phyloP scores from a whole-genome alignment of 2,113 vertebrate species.

The Kryptolebias marmoratus region DNA sequence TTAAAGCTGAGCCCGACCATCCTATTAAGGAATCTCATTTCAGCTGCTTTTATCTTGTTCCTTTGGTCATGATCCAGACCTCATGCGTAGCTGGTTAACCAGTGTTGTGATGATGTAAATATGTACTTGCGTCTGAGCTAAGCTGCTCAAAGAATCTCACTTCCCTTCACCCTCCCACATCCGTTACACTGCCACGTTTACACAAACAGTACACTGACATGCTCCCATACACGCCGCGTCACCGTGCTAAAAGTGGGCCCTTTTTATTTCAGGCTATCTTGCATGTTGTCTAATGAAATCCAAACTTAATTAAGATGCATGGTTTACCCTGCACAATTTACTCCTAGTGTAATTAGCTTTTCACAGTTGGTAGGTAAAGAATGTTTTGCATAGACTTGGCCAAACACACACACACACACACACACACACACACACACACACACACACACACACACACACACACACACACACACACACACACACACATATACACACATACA shows the following conservation, averaged over 20 bases:
- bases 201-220: slow-evolving; percentile 18
- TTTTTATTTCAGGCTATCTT: slow-evolving; percentile 56
- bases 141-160: slow-evolving; percentile 1
- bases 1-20: too few species aligned
- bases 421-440: slow-evolving; percentile 7
- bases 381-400: slow-evolving; percentile 51
- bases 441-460: too few species aligned
- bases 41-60: too few species aligned
- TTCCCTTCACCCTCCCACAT: slow-evolving; percentile 16
- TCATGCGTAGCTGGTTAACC: slow-evolving; percentile 17
- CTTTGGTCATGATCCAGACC: too few species aligned
- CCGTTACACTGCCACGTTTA: slow-evolving; percentile 1
- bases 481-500: slow-evolving; percentile 7
- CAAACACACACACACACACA: slow-evolving; percentile 6
- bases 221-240: slow-evolving; percentile 17
- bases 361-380: slow-evolving; percentile 68
- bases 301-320: slow-evolving; percentile 75
- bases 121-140: not conserved
- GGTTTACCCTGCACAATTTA: slow-evolving; percentile 60
- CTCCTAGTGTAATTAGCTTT: slow-evolving; percentile 72
- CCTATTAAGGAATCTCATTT: too few species aligned
- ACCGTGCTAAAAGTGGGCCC: slow-evolving; percentile 4
- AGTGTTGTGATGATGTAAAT: slow-evolving; percentile 42
- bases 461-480: slow-evolving; percentile 5
- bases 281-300: slow-evolving; percentile 72